Base-by-base conservation (phyloP, 2,888 invertebrate genomes). In the Drosophila tripunctata region DNA sequence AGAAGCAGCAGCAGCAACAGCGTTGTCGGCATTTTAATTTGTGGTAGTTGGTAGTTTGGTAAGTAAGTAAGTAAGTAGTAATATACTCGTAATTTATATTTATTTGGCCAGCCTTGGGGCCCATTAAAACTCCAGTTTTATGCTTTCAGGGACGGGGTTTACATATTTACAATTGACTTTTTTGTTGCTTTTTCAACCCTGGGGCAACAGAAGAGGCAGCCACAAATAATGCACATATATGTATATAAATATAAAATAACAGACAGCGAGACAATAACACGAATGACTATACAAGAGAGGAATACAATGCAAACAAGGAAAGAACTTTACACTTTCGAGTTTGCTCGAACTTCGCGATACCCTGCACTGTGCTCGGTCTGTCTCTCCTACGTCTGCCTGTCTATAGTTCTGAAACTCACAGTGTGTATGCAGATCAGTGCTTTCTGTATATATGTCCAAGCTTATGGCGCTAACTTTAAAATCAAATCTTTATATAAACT, bases 91-190 rank as follows among this genome's bases (percentile, higher is more conserved):
- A 73, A 76, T 84, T 83, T 83, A 64, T 79, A 83, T 79, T 84
- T 73, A 83, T 66, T 67, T 60, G 67, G 62, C 43, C 70, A 84
- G 81, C 80, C 80, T 80, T 80, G 87, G 81, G 73, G 85, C 62
- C 78, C 85, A 87, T 87, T 80, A 87, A 87, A 70, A 80, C 84
- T 64, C 81, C 74, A 81, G 67, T 72, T 68, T 66, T 75, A 48
- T 79, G 76, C 76, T 57, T 57, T 78, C 83, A 72, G 79, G 79
- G 82, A 71, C 68, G 61, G 84, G 70, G 51, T 30, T 65, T 67
- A 67, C 61, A 70, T 81, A 84, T 81, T 81, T 87, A 81, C 81
- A 81, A 87, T 85, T 86, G 76, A 63, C 86, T 56, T 27, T 27
- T 38, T 56, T 51, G 66, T 60, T 54, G 52, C 35, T 78, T 72